These are phyloP conservation scores for Conomelus anceps DNA, from an alignment of 2,888 invertebrate genomes.

Conservation along the genomic window DNA sequence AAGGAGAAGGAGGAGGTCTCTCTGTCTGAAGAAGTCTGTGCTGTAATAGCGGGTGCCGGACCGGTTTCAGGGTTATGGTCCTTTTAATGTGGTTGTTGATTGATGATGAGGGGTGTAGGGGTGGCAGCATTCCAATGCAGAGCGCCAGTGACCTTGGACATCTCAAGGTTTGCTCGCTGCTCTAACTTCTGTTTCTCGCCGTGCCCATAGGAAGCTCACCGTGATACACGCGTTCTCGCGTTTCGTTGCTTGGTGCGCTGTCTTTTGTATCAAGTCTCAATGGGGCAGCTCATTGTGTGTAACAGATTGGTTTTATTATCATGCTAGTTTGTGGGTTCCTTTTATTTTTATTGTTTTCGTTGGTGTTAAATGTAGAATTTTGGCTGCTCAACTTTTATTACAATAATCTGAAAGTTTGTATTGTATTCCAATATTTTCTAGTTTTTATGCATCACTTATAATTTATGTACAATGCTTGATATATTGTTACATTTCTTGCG, in stretches of 20 bases:
- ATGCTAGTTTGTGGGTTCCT: too few relatives aligned
- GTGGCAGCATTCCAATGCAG: background rate
- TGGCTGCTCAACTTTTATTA: too few relatives aligned
- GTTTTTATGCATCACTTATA: too few relatives aligned
- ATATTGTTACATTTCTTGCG: too few relatives aligned
- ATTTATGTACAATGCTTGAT: too few relatives aligned
- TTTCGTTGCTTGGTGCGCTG: background rate
- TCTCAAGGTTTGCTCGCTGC: background rate
- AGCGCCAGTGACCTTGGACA: background rate
- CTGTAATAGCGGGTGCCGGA: background rate
- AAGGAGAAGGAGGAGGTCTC: background rate
- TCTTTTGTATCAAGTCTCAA: background rate
- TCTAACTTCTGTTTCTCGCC: too few relatives aligned
- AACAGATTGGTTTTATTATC: too few relatives aligned
- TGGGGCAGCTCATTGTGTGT: too few relatives aligned
- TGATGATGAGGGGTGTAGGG: background rate
- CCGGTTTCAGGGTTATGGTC: background rate
- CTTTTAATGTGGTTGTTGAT: background rate
- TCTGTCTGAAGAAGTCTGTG: background rate
- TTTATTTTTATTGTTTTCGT: too few relatives aligned
- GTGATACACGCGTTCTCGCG: background rate
- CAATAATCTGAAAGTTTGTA: too few relatives aligned
- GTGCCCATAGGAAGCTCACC: background rate
- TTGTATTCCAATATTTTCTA: too few relatives aligned
- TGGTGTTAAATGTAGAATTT: too few relatives aligned